Evolutionary conservation across 1,140 invertebrate species (phyloP).

Genomic region (Lepidostoma basale): DNA sequence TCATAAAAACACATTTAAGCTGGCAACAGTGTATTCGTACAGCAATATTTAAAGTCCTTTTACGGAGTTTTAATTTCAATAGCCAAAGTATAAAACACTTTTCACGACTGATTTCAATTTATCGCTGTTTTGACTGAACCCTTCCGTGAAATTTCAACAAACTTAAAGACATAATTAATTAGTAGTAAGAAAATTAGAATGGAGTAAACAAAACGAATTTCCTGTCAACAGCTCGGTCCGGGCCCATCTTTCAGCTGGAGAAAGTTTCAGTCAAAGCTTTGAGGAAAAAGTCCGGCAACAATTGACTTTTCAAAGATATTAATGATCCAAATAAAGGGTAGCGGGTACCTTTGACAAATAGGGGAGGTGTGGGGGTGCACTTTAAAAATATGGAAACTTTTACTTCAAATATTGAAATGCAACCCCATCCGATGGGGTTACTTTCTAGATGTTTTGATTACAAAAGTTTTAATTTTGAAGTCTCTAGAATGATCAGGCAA

Average conservation of each 20-base stretch:
- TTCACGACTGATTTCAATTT: too few relatives aligned
- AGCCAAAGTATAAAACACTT: too few relatives aligned
- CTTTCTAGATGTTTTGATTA: neutral
- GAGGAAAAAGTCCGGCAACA: constrained; percentile 1
- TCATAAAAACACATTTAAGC: too few relatives aligned
- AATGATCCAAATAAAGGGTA: constrained; percentile 8
- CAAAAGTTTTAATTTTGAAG: neutral
- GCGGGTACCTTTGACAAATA: neutral
- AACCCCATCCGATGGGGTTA: neutral
- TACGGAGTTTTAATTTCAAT: too few relatives aligned
- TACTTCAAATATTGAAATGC: constrained; percentile 2
- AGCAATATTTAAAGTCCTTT: too few relatives aligned
- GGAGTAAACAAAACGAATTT: neutral
- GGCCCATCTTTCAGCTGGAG: neutral
- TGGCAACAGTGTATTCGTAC: too few relatives aligned
- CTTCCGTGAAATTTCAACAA: neutral
- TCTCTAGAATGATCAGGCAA: too few relatives aligned
- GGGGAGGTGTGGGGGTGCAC: neutral
- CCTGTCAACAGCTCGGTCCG: neutral
- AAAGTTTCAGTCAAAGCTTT: neutral
- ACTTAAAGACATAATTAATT: neutral
- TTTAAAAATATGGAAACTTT: neutral
- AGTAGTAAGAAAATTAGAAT: neutral
- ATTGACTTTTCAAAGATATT: constrained; percentile 13
- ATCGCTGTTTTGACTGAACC: too few relatives aligned